A percentile compares a stretch with the other conserved stretches of the same genome.
These are phyloP conservation scores for Ophion ellenae DNA, from an alignment of 2,888 invertebrate species.

Conservation along the genomic window DNA sequence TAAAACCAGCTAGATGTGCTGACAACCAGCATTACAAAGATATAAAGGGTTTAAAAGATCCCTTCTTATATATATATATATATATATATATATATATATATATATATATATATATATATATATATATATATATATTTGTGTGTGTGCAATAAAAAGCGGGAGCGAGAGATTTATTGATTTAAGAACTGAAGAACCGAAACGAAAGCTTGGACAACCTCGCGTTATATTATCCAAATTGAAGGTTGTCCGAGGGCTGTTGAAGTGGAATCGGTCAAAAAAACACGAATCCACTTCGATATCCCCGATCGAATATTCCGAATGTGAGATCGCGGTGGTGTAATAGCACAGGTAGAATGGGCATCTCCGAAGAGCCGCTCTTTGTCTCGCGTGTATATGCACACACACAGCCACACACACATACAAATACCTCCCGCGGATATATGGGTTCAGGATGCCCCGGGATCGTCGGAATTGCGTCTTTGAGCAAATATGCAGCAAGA, in stretches of 20 bases:
- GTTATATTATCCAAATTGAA: slow-evolving; percentile 68
- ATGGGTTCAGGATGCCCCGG: slow-evolving; percentile 12
- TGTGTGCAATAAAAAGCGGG: slow-evolving; percentile 38
- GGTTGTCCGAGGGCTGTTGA: slow-evolving; percentile 48
- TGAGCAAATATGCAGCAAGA: slow-evolving; percentile 12
- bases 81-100: background rate
- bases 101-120: background rate
- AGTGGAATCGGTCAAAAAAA: slow-evolving; percentile 59
- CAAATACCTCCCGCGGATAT: slow-evolving; percentile 22
- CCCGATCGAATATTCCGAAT: slow-evolving; percentile 45
- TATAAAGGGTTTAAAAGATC: background rate
- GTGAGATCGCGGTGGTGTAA: slow-evolving; percentile 22
- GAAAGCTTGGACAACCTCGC: slow-evolving; percentile 62
- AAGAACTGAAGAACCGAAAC: slow-evolving; percentile 68
- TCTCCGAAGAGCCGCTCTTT: slow-evolving; percentile 4
- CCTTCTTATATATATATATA: background rate
- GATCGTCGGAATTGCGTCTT: slow-evolving; percentile 26
- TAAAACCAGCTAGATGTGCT: background rate
- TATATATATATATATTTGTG: background rate
- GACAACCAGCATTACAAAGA: background rate
- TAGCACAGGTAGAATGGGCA: slow-evolving; percentile 25
- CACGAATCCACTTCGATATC: slow-evolving; percentile 35
- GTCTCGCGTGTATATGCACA: background rate
- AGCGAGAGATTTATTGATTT: slow-evolving; percentile 67
- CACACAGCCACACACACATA: background rate